Base-by-base conservation (phyloP, 2,888 invertebrate species). In the Petrophora chlorosata region DNA sequence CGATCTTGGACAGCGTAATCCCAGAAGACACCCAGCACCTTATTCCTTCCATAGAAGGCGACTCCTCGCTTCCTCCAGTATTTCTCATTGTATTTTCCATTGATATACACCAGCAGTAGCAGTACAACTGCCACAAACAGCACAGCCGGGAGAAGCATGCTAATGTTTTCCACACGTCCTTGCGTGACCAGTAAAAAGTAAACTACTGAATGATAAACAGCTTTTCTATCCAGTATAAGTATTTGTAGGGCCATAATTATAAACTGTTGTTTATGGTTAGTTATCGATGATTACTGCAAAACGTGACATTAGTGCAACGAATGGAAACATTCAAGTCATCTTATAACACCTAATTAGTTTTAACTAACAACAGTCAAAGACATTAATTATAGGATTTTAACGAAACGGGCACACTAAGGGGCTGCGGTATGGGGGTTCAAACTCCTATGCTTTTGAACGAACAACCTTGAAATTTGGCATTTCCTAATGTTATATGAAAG, bases 31-130 rank as follows among this genome's bases (percentile, higher is more conserved):
- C 82, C 83, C 7, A 66, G 41, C 0, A 67, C 38, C 43, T 66
- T 80, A 41, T 75, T 67, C 33, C 63, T 65, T 0, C 58, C 49
- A 12, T 76, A 53, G 33, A 78, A 81, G 1, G 51, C 32, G 0
- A 82, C 80, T 0, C 79, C 77, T 7, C 79, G 76, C 55, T 68
- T 80, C 12, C 57, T 74, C 82, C 83, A 83, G 38, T 83, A 83
- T 1, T 29, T 17, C 30, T 79, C 66, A 60, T 82, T 80, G 34
- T 70, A 72, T 56, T 47, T 61, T 2, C 76, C 78, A 33, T 45
- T 67, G 0, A 76, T 15, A 42, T 74, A 70, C 8, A 33, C 5
- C 33, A 72, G 26, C n/a, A 41, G 3, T 3, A 72, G 26, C 7
- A 43, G 5, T 3, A 45, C 9, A 0, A 55, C 7, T 10, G 16